phyloP scores from a whole-genome alignment of 2,797 vertebrate genomes.

The Acipenser transmontanus region DNA sequence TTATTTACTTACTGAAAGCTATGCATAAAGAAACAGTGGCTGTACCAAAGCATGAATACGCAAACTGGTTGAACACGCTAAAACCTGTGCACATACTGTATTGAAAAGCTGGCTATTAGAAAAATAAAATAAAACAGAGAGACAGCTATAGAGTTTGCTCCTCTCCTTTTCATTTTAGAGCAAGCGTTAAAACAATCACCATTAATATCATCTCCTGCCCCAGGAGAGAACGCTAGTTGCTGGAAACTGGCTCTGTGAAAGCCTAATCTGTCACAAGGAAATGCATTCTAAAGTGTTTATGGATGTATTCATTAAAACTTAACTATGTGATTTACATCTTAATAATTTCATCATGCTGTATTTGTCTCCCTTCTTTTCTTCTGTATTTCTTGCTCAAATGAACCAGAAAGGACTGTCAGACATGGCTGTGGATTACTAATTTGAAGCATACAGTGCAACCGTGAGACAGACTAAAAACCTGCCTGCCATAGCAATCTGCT shows the following conservation, averaged over 20 bases:
- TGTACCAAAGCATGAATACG: constrained; percentile 18
- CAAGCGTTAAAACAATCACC: constrained; percentile 14
- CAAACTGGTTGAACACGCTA: constrained; percentile 32
- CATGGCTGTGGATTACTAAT: too few species aligned
- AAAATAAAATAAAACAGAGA: constrained; percentile 7
- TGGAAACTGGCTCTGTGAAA: constrained; percentile 33
- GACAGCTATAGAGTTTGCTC: not conserved
- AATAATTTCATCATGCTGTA: constrained; percentile 19
- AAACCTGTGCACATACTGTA: not conserved
- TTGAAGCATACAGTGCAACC: too few species aligned
- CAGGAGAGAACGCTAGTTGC: constrained; percentile 27
- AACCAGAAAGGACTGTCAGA: too few species aligned
- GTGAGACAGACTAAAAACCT: too few species aligned
- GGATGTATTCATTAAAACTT: constrained; percentile 39
- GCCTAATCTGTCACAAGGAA: constrained; percentile 34
- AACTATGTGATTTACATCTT: constrained; percentile 22
- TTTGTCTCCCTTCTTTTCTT: constrained; percentile 3
- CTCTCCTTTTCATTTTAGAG: constrained; percentile 16
- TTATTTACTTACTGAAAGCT: too few species aligned
- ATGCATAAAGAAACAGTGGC: constrained; percentile 27
- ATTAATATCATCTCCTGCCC: constrained; percentile 29
- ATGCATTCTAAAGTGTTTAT: constrained; percentile 35
- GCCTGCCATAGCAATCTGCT: too few species aligned
- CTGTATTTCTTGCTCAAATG: too few species aligned
- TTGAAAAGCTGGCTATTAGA: constrained; percentile 1